phyloP scores from a whole-genome alignment of 1,140 invertebrate species.

The Macrosteles quadrilineatus region DNA sequence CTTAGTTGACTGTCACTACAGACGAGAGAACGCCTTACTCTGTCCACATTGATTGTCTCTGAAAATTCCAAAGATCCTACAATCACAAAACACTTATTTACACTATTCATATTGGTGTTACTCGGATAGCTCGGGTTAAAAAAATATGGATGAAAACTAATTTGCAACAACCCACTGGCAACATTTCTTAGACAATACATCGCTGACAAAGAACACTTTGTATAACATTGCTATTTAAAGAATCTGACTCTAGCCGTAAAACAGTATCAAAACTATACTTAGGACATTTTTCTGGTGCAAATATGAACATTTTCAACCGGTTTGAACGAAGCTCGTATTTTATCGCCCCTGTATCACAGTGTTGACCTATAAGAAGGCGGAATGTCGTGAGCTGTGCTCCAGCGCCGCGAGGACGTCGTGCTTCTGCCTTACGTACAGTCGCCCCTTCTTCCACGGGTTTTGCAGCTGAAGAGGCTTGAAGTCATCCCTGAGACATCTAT shows the following conservation, averaged over 20 bases:
- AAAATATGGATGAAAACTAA: too few species aligned
- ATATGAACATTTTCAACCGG: too few species aligned
- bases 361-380: slow-evolving; percentile 36
- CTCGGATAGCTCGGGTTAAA: too few species aligned
- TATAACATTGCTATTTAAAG: too few species aligned
- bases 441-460: slow-evolving; percentile 92
- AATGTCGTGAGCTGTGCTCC: slow-evolving; percentile 59
- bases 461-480: slow-evolving; percentile 90
- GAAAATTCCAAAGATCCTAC: not conserved
- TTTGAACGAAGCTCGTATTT: not conserved
- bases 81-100: not conserved
- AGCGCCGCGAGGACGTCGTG: slow-evolving; percentile 85
- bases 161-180: too few species aligned
- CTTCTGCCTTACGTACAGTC: slow-evolving; percentile 87
- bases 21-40: too few species aligned
- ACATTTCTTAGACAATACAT: too few species aligned
- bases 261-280: not conserved
- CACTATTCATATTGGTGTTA: not conserved
- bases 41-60: too few species aligned
- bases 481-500: slow-evolving; percentile 82
- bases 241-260: too few species aligned
- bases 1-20: too few species aligned
- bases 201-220: too few species aligned
- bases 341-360: too few species aligned
- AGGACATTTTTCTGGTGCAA: not conserved